Percentiles rank a stretch among this genome's conserved stretches.
These are phyloP conservation scores for Drosophila siamana DNA, from an alignment of 2,888 invertebrate genomes.

Conservation along the genomic window DNA sequence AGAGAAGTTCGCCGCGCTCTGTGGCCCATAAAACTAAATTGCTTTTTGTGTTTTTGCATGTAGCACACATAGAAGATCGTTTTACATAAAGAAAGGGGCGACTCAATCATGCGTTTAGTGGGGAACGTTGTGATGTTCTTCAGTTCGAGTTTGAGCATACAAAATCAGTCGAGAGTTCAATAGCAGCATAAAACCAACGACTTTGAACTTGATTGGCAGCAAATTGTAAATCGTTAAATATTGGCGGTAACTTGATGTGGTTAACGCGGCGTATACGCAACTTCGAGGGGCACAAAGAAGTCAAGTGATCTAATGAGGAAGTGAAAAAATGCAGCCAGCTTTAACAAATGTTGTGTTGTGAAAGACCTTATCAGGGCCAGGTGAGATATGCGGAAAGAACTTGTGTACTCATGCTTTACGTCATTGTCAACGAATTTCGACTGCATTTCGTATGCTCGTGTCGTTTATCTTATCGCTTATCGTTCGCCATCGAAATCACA, in stretches of 20 bases:
- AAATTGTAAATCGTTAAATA: constrained; percentile 5
- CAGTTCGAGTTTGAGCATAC: constrained; percentile 16
- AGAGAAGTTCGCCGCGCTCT: constrained; percentile 23
- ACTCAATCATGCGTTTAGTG: constrained; percentile 64
- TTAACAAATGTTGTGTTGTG: constrained; percentile 59
- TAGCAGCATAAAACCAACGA: constrained; percentile 53
- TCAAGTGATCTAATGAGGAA: constrained; percentile 9
- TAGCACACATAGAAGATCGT: constrained; percentile 58
- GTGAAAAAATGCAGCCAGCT: constrained; percentile 13
- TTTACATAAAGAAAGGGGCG: constrained; percentile 46
- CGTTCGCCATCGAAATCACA: constrained; percentile 66
- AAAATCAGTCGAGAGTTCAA: constrained; percentile 56
- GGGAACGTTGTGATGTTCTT: background rate
- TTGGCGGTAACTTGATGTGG: background rate
- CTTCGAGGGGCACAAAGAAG: background rate
- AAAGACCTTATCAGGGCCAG: constrained; percentile 56
- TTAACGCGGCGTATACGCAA: background rate
- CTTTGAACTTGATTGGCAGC: constrained; percentile 61
- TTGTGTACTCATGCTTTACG: constrained; percentile 50
- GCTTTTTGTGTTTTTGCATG: constrained; percentile 47
- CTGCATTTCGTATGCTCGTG: constrained; percentile 19
- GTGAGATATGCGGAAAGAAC: constrained; percentile 46
- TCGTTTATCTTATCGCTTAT: constrained; percentile 68
- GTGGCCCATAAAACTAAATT: constrained; percentile 48
- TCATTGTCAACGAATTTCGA: constrained; percentile 36